Conservation (phyloP, 1,140 invertebrate species). For the Cepaea nemoralis region DNA sequence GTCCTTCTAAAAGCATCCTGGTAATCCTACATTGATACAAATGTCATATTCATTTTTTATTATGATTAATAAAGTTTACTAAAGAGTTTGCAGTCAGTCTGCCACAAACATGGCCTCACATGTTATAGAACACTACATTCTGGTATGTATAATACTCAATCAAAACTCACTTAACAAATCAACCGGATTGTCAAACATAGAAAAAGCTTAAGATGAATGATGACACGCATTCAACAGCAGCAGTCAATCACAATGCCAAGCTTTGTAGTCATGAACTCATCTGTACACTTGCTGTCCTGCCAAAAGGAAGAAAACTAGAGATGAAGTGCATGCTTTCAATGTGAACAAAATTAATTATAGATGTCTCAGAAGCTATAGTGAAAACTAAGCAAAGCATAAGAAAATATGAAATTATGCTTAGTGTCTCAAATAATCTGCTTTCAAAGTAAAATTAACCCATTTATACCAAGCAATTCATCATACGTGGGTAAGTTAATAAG, state of each 20-base stretch:
- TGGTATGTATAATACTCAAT: not conserved
- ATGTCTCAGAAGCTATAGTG: not conserved
- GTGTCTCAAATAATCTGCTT: not conserved
- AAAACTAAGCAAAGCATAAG: not conserved
- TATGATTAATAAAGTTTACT: no score
- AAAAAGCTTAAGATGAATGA: not conserved
- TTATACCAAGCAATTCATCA: no score
- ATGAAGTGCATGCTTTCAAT: constrained; percentile 28
- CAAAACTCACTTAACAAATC: not conserved
- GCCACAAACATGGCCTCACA: not conserved
- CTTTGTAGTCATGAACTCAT: constrained; percentile 23
- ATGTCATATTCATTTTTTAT: no score
- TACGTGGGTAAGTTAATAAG: no score
- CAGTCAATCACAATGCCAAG: not conserved
- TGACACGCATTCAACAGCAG: constrained; percentile 1
- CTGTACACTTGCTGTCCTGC: constrained; percentile 43
- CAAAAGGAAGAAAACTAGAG: constrained; percentile 13
- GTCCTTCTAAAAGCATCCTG: no score
- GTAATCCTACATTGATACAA: no score
- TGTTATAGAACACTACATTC: not conserved
- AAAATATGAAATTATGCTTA: not conserved
- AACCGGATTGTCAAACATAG: no score
- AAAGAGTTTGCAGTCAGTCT: not conserved
- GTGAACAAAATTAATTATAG: not conserved
- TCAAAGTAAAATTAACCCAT: not conserved